Evolutionary conservation across 2,797 vertebrate genomes (phyloP).

Genomic region (Xenopus petersii): DNA sequence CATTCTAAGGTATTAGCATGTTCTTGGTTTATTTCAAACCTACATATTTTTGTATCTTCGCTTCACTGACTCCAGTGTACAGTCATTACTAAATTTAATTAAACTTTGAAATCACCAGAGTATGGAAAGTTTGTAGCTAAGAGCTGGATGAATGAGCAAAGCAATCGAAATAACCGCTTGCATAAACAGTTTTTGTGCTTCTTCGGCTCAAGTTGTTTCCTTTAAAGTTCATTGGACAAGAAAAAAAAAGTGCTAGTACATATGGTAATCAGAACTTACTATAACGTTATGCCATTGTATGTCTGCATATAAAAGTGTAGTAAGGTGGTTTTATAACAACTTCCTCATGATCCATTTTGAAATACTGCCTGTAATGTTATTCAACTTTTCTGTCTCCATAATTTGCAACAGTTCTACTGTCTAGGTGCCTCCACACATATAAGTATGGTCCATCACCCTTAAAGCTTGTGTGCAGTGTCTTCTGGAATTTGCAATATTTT

Average conservation of each 20-base stretch:
- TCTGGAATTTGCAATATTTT: no score
- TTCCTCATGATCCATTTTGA: no score
- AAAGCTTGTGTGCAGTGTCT: no score
- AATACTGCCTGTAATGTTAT: no score
- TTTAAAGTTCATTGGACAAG: constrained; percentile 9
- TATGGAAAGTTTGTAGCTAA: constrained; percentile 23
- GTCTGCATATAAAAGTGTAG: no score
- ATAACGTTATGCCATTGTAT: no score
- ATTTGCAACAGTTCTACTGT: no score
- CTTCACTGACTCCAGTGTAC: constrained; percentile 17
- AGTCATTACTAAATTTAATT: constrained; percentile 44
- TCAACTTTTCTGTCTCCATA: no score
- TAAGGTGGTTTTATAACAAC: no score
- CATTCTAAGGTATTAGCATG: constrained; percentile 7
- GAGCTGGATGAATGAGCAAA: constrained; percentile 44
- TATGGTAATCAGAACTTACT: neutral
- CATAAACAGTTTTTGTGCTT: constrained; percentile 35
- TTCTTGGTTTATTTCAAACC: constrained; percentile 6
- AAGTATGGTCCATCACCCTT: no score
- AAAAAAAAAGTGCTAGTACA: neutral
- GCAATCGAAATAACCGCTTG: constrained; percentile 47
- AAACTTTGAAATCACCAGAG: constrained; percentile 34
- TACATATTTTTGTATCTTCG: constrained; percentile 1
- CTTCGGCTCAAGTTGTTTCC: constrained; percentile 9
- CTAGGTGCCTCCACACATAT: no score